A percentile compares a stretch with the other conserved stretches of the same genome.
Evolutionary conservation across 2,888 invertebrate species (phyloP).

Genomic region (Pyrrhia umbra): DNA sequence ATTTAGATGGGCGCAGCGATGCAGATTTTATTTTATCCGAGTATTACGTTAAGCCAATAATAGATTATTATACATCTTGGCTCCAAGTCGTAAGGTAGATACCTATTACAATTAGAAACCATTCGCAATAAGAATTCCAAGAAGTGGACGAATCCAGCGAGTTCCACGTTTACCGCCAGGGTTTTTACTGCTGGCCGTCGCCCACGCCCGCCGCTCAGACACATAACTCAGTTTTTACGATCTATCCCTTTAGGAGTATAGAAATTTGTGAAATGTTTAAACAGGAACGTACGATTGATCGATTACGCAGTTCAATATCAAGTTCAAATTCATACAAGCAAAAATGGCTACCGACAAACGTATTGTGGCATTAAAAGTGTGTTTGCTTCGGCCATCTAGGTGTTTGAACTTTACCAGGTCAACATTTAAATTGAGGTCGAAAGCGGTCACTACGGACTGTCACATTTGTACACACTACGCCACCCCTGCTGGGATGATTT

Average conservation of each 20-base stretch:
- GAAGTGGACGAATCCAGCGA: conserved; percentile 67
- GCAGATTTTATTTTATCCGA: conserved; percentile 30
- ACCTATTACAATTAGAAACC: conserved; percentile 67
- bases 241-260: conserved; percentile 45
- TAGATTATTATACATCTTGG: conserved; percentile 41
- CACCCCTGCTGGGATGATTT: conserved; percentile 56
- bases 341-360: conserved; percentile 61
- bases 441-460: conserved; percentile 75
- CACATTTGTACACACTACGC: conserved; percentile 60
- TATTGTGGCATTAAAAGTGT: conserved; percentile 55
- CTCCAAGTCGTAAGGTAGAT: conserved; percentile 48
- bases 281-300: conserved; percentile 44
- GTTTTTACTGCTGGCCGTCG: conserved; percentile 64
- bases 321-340: conserved; percentile 61
- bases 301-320: conserved; percentile 53
- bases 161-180: conserved; percentile 63
- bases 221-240: conserved; percentile 68
- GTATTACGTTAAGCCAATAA: conserved; percentile 41
- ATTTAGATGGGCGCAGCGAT: conserved; percentile 10
- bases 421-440: conserved; percentile 82
- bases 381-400: conserved; percentile 62
- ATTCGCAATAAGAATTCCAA: conserved; percentile 66
- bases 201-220: conserved; percentile 53
- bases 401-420: conserved; percentile 79
- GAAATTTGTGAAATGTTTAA: conserved; percentile 51